Base-by-base conservation (phyloP, 2,797 vertebrate genomes). In the Xiphophorus birchmanni region DNA sequence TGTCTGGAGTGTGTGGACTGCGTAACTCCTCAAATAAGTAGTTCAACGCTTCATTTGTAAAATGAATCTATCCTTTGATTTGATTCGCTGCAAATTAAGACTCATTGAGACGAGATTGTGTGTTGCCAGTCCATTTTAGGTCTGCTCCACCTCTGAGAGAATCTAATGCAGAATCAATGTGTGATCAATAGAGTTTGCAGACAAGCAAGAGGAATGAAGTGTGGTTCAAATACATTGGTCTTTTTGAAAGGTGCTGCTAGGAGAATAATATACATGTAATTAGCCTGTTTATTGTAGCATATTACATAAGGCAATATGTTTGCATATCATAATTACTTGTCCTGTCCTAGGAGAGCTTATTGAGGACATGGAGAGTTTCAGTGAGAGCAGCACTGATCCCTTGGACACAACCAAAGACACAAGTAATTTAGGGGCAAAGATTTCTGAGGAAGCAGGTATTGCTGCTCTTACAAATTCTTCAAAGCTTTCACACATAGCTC, bases 111-210 rank as follows among this genome's bases (percentile, higher is more conserved):
- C 84, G 82, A 91, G 85, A 85, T 78, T 80, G 89, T 92, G 89
- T 84, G 90, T 87, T 92, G 85, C 91, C 89, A 91, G 93, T 96
- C 92, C 94, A 91, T 96, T 97, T 97, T 97, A 97, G 96, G 94
- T 95, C 94, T 92, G 93, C 92, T 94, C 96, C 95, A 97, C 96
- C 97, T 96, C 96, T 94, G 95, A 95, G 97, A 97, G 96, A 95
- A 97, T 97, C 96, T 99, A 99, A 99, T 98, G 97, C 97, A 96
- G 97, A 99, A 99, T 99, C 98, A 97, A 99, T 99, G 96, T 91
- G 74, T 91, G 96, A 98, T 99, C 98, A 96, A 98, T 99, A 96
- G 82, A 50, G 78, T 90, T 89, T 84, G 80, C 77, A 89, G 80
- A 83, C 82, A 84, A 83, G 80, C 80, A 82, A 87, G 77, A 89